Evolutionary conservation across 2,797 vertebrate genomes (phyloP), one percentile per base, ranked within the genome.

Genomic region (Carcharodon carcharias): DNA sequence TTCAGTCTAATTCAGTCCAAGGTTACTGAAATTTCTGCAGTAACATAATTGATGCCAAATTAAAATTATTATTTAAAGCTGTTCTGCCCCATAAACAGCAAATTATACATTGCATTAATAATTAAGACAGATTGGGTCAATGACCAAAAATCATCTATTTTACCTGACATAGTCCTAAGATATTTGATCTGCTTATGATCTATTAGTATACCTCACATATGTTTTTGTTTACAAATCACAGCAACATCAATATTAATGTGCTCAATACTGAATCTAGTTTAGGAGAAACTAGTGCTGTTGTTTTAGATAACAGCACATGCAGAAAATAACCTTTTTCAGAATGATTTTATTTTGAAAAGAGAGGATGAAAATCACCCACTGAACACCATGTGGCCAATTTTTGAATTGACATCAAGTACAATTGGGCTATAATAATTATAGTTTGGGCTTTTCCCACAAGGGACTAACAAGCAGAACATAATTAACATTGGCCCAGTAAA

Each of bases 31-130:
- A 85, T 7, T 85, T 50, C 45, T 23, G 82, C 82, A 85, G 82
- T 14, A 45, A 82, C n/a, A 45, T 82, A 82, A 82, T 85, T 50
- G 45, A 45, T 26, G 45, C 82, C 45, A 85, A 85, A 50, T 85
- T 85, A 85, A 85, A 85, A 85, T 85, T 50, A 26, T 85, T 50
- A 85, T 85, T 85, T 85, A 85, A 85, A 85, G 82, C 82, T 85
- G 82, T 85, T 85, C 40, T 50, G 45, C 16, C 21, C 5, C 18
- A 85, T 50, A 85, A 85, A 85, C 82, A 85, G 21, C 40, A 85
- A 85, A 50, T 85, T 85, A 85, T 50, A 85, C 45, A 50, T 85
- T 9, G 18, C 82, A 50, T 85, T 50, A 50, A 85, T 85, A 85
- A 85, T 50, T 21, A 50, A 85, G 82, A 85, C 7, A 85, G 82